Conservation (phyloP, 2,113 vertebrate genomes). For the Lepus timidus region DNA sequence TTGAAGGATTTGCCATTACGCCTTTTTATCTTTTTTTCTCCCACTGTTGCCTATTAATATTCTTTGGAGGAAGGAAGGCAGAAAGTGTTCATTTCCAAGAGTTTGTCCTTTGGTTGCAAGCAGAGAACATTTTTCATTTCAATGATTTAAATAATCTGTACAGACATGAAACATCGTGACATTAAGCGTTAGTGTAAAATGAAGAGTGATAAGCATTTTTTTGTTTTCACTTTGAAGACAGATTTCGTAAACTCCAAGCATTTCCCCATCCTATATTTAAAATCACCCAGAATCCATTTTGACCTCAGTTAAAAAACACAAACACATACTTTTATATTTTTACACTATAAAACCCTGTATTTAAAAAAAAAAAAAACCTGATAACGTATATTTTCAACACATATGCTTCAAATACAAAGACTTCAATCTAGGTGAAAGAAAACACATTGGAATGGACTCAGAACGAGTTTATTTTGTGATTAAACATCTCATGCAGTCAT, state of each 20-base stretch:
- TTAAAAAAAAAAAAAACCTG: slow-evolving; percentile 72
- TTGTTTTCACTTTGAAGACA: slow-evolving; percentile 81
- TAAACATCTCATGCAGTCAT: slow-evolving; percentile 91
- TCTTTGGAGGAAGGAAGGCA: slow-evolving; percentile 90
- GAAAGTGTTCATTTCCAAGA: slow-evolving; percentile 87
- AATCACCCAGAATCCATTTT: slow-evolving; percentile 81
- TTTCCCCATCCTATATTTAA: slow-evolving; percentile 75
- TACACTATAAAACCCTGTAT: slow-evolving; percentile 83
- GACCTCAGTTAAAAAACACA: slow-evolving; percentile 78
- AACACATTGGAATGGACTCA: slow-evolving; percentile 87
- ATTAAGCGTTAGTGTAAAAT: slow-evolving; percentile 81
- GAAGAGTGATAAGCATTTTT: slow-evolving; percentile 80
- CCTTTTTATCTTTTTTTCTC: slow-evolving; percentile 74
- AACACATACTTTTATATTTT: slow-evolving; percentile 75
- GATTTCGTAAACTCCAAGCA: slow-evolving; percentile 83
- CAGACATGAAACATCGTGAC: slow-evolving; percentile 81
- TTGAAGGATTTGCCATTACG: slow-evolving; percentile 83
- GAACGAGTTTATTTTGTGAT: slow-evolving; percentile 89
- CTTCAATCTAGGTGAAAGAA: slow-evolving; percentile 86
- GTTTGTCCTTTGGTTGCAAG: slow-evolving; percentile 92
- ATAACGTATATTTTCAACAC: slow-evolving; percentile 82
- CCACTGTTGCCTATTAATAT: slow-evolving; percentile 82
- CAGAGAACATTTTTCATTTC: slow-evolving; percentile 88
- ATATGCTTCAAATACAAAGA: slow-evolving; percentile 87
- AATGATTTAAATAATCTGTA: slow-evolving; percentile 85